Conservation (phyloP, 2,888 invertebrate genomes). For the Euplagia quadripunctaria region DNA sequence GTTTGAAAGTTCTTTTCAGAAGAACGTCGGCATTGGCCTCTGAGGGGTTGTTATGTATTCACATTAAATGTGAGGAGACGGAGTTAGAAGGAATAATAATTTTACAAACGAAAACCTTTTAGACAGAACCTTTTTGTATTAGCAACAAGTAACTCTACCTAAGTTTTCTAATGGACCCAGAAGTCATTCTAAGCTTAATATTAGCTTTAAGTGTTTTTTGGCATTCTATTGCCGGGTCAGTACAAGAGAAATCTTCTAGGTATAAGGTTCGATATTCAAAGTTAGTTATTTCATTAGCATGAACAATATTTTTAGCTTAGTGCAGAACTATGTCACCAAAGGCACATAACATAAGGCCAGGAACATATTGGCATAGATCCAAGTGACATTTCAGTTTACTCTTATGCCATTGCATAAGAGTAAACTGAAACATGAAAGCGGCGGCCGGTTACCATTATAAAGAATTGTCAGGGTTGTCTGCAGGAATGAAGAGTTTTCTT, state of each 20-base stretch:
- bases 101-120: slow-evolving; percentile 16
- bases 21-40: slow-evolving; percentile 33
- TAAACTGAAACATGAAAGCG: slow-evolving; percentile 48
- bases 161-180: slow-evolving; percentile 16
- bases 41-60: slow-evolving; percentile 35
- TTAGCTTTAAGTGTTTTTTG: slow-evolving; percentile 24
- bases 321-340: slow-evolving; percentile 18
- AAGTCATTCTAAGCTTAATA: slow-evolving; percentile 30
- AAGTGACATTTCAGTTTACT: too few species aligned
- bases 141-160: slow-evolving; percentile 18
- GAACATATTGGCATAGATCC: slow-evolving; percentile 42
- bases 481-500: slow-evolving; percentile 29
- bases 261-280: slow-evolving; percentile 21
- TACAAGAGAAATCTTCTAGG: slow-evolving; percentile 35
- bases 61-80: slow-evolving; percentile 27
- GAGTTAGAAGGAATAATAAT: slow-evolving; percentile 18
- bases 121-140: slow-evolving; percentile 15
- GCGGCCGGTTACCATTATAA: slow-evolving; percentile 37
- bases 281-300: slow-evolving; percentile 1
- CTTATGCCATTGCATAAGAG: slow-evolving; percentile 42
- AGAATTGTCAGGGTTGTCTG: slow-evolving; percentile 23
- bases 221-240: slow-evolving; percentile 30
- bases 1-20: slow-evolving; percentile 47
- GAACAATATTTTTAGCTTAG: too few species aligned
- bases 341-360: slow-evolving; percentile 32